Conservation (phyloP, 2,888 invertebrate species). For the Sinodicranocentrus sp. region DNA sequence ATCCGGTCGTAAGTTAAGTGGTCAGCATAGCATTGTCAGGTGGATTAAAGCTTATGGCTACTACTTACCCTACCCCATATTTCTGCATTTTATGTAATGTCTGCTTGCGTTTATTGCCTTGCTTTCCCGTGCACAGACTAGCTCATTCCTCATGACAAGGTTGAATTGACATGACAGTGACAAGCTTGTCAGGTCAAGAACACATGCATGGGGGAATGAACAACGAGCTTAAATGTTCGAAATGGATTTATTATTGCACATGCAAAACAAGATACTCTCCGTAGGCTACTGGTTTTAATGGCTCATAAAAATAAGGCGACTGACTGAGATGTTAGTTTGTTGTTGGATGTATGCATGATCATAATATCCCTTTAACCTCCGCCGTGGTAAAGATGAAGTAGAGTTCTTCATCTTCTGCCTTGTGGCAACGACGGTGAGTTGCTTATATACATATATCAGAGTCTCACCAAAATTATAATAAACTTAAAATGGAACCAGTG, state of each 20-base stretch:
- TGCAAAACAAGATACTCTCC: slow-evolving; percentile 49
- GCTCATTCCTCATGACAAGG: slow-evolving; percentile 36
- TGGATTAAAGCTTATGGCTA: not conserved
- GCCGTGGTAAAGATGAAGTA: not conserved
- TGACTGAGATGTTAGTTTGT: slow-evolving; percentile 28
- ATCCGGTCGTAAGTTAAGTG: slow-evolving; percentile 32
- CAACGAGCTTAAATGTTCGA: slow-evolving; percentile 6
- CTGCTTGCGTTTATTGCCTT: not conserved
- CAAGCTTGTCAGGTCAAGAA: slow-evolving; percentile 53
- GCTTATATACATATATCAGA: too few relatives aligned
- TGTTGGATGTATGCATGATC: not conserved
- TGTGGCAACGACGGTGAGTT: too few relatives aligned
- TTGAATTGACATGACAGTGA: slow-evolving; percentile 59
- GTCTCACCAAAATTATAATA: too few relatives aligned
- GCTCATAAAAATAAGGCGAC: slow-evolving; percentile 38
- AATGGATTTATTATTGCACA: slow-evolving; percentile 40
- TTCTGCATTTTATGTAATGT: too few relatives aligned
- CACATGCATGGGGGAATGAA: not conserved
- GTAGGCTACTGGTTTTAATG: slow-evolving; percentile 64
- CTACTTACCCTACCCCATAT: slow-evolving; percentile 2
- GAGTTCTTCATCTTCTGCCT: not conserved
- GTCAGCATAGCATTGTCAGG: not conserved
- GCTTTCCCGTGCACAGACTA: slow-evolving; percentile 7
- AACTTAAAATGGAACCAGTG: too few relatives aligned
- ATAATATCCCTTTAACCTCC: too few relatives aligned